Base-by-base conservation (phyloP, 2,797 vertebrate species). In the Hyperoplus lanceolatus region DNA sequence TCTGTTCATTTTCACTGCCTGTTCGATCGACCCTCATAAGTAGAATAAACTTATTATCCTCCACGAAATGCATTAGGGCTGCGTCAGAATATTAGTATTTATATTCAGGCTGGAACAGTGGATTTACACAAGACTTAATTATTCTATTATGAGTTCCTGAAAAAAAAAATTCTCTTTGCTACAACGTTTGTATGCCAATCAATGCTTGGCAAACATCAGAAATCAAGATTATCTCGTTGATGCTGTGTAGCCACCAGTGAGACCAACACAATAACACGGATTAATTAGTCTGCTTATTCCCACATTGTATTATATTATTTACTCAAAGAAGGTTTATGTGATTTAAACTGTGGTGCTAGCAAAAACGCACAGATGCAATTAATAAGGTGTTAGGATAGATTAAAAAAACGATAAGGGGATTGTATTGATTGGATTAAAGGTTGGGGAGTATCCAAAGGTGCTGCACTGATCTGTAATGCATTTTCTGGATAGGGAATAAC, bases 391-490 rank as follows among this genome's bases (percentile, higher is more conserved):
- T 29, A 69, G 60, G 59, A 63, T 43, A 66, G 78, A 79, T 54
- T 70, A 61, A 14, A 73, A 70, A 43, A 75, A 39, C 59, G 64
- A 63, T n/a, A 36, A 76, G 61, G 59, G 70, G 69, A 74, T 57
- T 70, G 75, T 13, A 12, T 38, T 75, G 77, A 75, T 68, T 81
- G 62, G 57, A 77, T 79, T 59, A 88, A 77, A 39, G 57, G 49
- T 68, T 46, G 66, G 15, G n/a, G 48, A 62, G 53, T 18, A 45
- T 75, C 29, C 49, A 57, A 18, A 18, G 21, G 9, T 66, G 61
- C 45, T 58, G 64, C 54, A 36, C 11, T 3, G 46, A 11, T 46
- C 29, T 29, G 29, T 29, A 51, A 63, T 18, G 12, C 8, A 68
- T 46, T 11, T 8, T 8, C 41, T 11, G 1, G 1, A 39, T 5